Base-by-base conservation (phyloP, 2,797 vertebrate genomes). In the Scyliorhinus canicula region DNA sequence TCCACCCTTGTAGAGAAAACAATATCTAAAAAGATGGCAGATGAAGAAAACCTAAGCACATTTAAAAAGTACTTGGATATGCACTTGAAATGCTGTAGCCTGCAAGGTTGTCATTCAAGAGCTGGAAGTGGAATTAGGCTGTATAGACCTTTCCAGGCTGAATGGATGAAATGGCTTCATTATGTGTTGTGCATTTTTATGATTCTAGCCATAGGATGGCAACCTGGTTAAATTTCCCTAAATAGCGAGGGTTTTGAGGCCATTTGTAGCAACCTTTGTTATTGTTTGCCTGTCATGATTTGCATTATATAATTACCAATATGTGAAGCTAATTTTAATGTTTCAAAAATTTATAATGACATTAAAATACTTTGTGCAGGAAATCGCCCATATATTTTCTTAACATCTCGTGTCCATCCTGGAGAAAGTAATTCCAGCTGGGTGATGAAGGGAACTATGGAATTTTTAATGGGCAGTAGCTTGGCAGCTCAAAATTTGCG, bases 361-460 rank as follows among this genome's bases (percentile, higher is more conserved):
- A 35, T 19, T 52, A 65, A 93, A 52, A 93, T n/a, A 67, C 50
- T 74, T 95, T 74, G 95, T 96, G 84, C 96, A 99, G 99, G 98
- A 97, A 99, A 98, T 96, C 98, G 99, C 88, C 98, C 99, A 93
- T 98, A 99, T 85, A 96, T 99, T 97, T 99, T 99, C 96, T 97
- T 99, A n/a, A 98, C 98, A 85, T 98, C 99, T 95, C 98, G 99
- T 96, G 99, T 99, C 65, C 99, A 99, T 97, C 99, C 99, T 65
- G 99, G 99, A 96, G 99, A 99, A 97, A 99, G 98, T 91, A 99
- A 99, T 31, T 98, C 99, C 95, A 99, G 99, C 97, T 99, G 99
- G 99, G 99, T 99, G 96, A 99, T 99, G 99, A 99, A 99, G 96
- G 99, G 99, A 96, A 99, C 98, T 0, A 96, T 99, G 97, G 99